Conservation (phyloP, 2,888 invertebrate genomes). For the Stenchaetothrips biformis region DNA sequence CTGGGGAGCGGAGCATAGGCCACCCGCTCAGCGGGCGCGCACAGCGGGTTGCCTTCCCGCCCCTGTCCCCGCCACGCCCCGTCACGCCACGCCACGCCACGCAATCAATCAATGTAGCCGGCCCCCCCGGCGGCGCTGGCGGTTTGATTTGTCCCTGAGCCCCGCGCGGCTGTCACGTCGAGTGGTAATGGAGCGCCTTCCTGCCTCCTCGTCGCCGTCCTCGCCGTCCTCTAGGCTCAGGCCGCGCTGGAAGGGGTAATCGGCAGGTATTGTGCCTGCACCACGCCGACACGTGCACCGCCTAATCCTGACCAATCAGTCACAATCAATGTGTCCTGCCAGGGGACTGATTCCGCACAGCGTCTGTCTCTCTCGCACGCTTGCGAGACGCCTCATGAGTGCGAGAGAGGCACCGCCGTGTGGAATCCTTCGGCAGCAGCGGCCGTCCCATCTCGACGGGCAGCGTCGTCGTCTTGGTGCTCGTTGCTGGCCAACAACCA, state of each 20-base stretch:
- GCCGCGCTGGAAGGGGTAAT: not conserved
- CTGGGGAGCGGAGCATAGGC: not conserved
- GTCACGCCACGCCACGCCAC: not conserved
- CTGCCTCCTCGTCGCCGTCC: not conserved
- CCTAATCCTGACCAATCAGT: conserved; percentile 9
- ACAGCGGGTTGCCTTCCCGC: not conserved
- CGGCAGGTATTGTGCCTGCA: not conserved
- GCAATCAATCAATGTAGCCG: conserved; percentile 21
- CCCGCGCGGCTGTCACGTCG: not conserved
- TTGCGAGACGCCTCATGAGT: too few relatives aligned
- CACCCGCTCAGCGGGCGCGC: not conserved
- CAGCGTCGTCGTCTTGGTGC: too few relatives aligned
- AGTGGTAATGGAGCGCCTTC: not conserved
- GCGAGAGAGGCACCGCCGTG: too few relatives aligned
- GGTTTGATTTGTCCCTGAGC: not conserved
- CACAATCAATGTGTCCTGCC: conserved; percentile 16
- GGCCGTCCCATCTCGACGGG: too few relatives aligned
- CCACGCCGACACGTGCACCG: not conserved
- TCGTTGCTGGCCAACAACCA: too few relatives aligned
- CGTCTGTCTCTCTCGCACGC: too few relatives aligned
- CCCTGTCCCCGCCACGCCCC: not conserved
- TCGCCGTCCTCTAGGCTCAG: not conserved
- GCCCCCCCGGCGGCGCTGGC: not conserved
- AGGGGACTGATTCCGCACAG: too few relatives aligned
- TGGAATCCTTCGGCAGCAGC: too few relatives aligned